phyloP scores from a whole-genome alignment of 1,140 invertebrate species.

The Rhagoletis pomonella region DNA sequence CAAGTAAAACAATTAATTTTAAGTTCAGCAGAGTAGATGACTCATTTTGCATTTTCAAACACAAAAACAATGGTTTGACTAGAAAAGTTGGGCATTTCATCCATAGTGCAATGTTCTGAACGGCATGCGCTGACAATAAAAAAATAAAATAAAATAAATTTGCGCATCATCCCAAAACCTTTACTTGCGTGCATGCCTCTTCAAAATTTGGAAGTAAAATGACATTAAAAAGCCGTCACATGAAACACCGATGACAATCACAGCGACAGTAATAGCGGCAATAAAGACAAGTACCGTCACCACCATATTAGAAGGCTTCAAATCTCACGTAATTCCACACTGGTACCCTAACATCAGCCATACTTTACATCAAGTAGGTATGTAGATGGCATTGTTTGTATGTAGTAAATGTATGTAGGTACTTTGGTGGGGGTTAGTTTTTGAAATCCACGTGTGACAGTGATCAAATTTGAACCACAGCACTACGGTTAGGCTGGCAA shows the following conservation, averaged over 20 bases:
- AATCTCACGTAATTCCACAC: constrained; percentile 25
- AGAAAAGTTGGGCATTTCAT: too few relatives aligned
- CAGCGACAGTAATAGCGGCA: constrained; percentile 13
- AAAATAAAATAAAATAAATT: background rate
- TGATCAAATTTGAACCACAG: background rate
- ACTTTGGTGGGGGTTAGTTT: background rate
- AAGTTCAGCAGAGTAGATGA: too few relatives aligned
- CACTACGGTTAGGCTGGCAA: background rate
- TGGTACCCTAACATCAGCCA: background rate
- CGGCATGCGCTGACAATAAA: too few relatives aligned
- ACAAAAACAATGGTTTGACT: too few relatives aligned
- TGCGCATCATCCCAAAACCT: constrained; percentile 23
- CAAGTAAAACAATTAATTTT: too few relatives aligned
- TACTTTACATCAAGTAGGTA: background rate
- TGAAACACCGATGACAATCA: constrained; percentile 9
- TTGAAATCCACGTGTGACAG: background rate
- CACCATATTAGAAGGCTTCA: constrained; percentile 14
- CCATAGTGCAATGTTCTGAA: background rate
- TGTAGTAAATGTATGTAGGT: background rate
- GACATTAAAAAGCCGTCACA: constrained; percentile 11
- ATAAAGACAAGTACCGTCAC: constrained; percentile 41
- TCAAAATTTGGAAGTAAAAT: constrained; percentile 13
- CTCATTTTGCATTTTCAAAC: too few relatives aligned
- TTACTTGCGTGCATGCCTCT: background rate
- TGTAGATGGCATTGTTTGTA: background rate